phyloP scores from a whole-genome alignment of 2,888 invertebrate species.

The Osedax fenrisi region DNA sequence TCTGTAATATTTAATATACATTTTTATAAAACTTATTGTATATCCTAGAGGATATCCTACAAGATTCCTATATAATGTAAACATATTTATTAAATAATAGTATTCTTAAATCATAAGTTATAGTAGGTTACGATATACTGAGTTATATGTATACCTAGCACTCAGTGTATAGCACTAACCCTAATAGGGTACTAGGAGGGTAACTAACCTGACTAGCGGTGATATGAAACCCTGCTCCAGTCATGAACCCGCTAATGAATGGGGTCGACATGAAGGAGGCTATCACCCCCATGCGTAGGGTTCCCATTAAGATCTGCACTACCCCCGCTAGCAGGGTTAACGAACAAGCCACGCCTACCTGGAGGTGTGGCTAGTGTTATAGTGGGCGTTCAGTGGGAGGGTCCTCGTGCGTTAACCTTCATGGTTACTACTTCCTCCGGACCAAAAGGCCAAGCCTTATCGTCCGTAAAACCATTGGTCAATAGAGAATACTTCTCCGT shows the following conservation, averaged over 20 bases:
- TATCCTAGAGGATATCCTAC: no score
- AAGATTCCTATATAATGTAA: no score
- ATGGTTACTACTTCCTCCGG: background rate
- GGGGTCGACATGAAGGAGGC: conserved; percentile 67
- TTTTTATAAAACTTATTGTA: no score
- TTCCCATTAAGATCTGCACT: conserved; percentile 65
- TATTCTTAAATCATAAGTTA: no score
- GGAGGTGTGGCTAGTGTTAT: no score
- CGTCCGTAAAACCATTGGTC: background rate
- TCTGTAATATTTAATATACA: no score
- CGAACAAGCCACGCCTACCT: conserved; percentile 33
- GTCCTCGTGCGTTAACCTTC: background rate
- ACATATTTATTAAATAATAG: no score
- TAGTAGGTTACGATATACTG: no score
- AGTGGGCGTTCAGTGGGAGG: no score
- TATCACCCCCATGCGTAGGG: conserved; percentile 63
- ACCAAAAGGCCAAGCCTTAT: background rate
- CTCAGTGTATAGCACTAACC: no score
- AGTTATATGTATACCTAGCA: no score
- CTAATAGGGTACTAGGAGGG: no score
- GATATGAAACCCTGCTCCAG: conserved; percentile 39
- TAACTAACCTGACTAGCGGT: conserved; percentile 36
- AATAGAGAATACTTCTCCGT: conserved; percentile 31
- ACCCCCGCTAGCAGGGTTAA: conserved; percentile 33
- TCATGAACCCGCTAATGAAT: conserved; percentile 36